Conservation (phyloP, 2,113 vertebrate species). For the Natator depressus region DNA sequence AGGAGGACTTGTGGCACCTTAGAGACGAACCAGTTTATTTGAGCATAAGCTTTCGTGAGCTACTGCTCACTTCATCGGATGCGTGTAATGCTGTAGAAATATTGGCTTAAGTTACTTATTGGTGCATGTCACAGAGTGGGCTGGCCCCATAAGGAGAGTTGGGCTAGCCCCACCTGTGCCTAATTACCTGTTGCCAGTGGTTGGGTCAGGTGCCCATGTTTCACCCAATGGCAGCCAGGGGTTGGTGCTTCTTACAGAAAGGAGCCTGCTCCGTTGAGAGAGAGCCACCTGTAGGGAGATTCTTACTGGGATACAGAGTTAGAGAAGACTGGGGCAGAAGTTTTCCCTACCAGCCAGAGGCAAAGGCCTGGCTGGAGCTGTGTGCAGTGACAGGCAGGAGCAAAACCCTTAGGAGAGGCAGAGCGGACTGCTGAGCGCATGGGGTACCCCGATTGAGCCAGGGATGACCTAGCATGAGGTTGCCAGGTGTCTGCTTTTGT, state of each 20-base stretch:
- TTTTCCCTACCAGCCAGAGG: neutral
- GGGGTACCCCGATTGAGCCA: neutral
- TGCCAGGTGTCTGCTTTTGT: neutral
- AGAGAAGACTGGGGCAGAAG: neutral
- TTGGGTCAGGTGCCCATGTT: neutral
- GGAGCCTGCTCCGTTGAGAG: neutral
- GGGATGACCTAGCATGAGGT: neutral
- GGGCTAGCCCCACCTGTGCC: neutral
- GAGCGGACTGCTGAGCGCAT: neutral
- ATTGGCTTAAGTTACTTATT: neutral
- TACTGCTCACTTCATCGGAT: too few species aligned
- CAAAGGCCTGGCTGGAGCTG: neutral
- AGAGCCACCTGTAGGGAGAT: neutral
- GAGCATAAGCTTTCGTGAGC: too few species aligned
- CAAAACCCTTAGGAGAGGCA: neutral
- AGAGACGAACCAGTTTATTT: too few species aligned
- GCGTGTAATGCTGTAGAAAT: neutral
- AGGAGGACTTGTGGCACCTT: too few species aligned
- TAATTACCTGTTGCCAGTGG: neutral
- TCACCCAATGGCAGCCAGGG: neutral
- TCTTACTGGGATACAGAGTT: neutral
- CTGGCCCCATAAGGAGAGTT: neutral
- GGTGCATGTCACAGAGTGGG: neutral
- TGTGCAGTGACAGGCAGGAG: neutral
- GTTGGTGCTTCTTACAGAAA: neutral